Percentiles rank a stretch among this genome's conserved stretches.
Evolutionary conservation across 2,888 invertebrate species (phyloP).

Genomic region (Sminthurides aquaticus): DNA sequence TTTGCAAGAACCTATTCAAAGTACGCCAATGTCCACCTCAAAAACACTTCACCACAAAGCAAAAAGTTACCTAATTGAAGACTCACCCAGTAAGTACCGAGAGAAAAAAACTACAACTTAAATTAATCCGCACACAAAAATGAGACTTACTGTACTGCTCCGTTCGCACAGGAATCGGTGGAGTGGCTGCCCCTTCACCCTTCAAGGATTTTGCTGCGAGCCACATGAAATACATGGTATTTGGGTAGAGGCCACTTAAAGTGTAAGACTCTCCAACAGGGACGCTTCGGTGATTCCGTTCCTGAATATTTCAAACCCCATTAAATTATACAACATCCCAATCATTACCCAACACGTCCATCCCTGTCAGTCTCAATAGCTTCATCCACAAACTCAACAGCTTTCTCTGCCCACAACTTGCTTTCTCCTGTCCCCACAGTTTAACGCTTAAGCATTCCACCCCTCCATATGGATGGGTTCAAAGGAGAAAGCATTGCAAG

Average conservation of each 20-base stretch:
- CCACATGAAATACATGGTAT: conserved; percentile 95
- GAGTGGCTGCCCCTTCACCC: conserved; percentile 92
- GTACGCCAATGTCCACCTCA: neutral
- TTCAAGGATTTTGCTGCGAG: conserved; percentile 85
- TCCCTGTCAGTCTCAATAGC: neutral
- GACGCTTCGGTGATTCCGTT: conserved; percentile 75
- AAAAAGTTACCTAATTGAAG: neutral
- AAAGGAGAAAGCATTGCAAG: no score
- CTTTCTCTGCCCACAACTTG: no score
- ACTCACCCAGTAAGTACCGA: no score
- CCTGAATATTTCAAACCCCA: no score
- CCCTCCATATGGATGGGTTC: no score
- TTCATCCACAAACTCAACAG: no score
- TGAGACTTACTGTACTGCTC: conserved; percentile 98
- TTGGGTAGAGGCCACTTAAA: conserved; percentile 83
- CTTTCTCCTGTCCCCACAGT: no score
- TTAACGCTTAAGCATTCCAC: no score
- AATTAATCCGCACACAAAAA: no score
- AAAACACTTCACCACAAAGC: neutral
- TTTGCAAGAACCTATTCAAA: neutral
- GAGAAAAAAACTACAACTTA: no score
- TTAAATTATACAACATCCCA: no score
- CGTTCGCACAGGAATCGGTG: conserved; percentile 86
- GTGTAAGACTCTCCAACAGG: conserved; percentile 77
- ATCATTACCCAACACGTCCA: no score